Conservation (phyloP, 2,888 invertebrate genomes). For the Galerucella calmariensis region DNA sequence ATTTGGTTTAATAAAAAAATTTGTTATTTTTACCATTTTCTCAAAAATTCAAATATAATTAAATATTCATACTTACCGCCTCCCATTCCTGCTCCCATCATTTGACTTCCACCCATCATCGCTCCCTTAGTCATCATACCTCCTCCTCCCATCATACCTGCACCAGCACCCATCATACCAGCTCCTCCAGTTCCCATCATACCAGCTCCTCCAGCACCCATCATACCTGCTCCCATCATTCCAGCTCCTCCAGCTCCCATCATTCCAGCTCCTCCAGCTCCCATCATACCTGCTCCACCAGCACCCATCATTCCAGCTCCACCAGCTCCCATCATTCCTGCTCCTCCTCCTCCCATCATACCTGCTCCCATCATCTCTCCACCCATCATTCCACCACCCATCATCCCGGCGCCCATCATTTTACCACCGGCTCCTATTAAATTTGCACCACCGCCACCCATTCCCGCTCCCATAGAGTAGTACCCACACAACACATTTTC, state of each 20-base stretch:
- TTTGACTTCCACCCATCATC: slow-evolving; percentile 30
- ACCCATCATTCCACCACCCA: slow-evolving; percentile 31
- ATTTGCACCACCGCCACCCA: slow-evolving; percentile 20
- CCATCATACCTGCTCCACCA: slow-evolving; percentile 49
- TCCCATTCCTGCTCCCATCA: slow-evolving; percentile 28
- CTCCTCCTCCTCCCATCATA: slow-evolving; percentile 11
- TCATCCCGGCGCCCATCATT: slow-evolving; percentile 22
- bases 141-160: slow-evolving; percentile 35
- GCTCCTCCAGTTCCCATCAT: slow-evolving; percentile 38
- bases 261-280: slow-evolving; percentile 39
- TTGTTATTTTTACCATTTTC: no score
- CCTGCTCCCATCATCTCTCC: slow-evolving; percentile 29
- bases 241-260: slow-evolving; percentile 21
- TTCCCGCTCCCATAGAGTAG: slow-evolving; percentile 19
- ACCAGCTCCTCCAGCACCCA: slow-evolving; percentile 33
- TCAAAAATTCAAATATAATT: no score
- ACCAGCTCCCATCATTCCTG: slow-evolving; percentile 51
- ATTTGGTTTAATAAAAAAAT: no score
- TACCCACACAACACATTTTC: slow-evolving; percentile 25
- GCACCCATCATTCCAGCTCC: slow-evolving; percentile 50
- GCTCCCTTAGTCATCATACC: slow-evolving; percentile 50
- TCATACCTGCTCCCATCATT: slow-evolving; percentile 37
- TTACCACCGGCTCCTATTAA: slow-evolving; percentile 17
- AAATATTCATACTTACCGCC: slow-evolving; percentile 15
- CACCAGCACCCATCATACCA: slow-evolving; percentile 37